Conservation (phyloP, 2,113 vertebrate species). For the Oncorhynchus gorbuscha region DNA sequence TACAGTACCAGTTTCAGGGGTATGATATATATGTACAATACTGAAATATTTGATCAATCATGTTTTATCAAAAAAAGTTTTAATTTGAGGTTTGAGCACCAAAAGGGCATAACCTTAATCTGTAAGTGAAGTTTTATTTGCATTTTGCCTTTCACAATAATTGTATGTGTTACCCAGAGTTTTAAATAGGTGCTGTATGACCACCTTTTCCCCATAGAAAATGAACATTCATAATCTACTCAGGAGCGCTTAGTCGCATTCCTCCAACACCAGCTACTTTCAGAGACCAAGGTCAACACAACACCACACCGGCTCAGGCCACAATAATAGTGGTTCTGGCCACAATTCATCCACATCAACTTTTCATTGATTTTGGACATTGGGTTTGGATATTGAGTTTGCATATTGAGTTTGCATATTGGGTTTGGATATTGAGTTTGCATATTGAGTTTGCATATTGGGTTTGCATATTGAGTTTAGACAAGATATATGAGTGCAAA, state of each 20-base stretch:
- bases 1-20: too few species aligned
- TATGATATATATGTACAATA: too few species aligned
- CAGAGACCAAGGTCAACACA: slow-evolving; percentile 15
- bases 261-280: slow-evolving; percentile 25
- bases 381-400: too few species aligned
- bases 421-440: too few species aligned
- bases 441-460: too few species aligned
- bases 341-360: slow-evolving; percentile 15
- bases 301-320: neutral
- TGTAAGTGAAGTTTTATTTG: neutral
- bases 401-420: too few species aligned
- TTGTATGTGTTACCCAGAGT: neutral
- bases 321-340: neutral
- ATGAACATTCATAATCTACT: slow-evolving; percentile 46
- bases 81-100: neutral
- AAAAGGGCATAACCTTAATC: neutral
- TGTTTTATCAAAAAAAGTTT: too few species aligned
- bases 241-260: slow-evolving; percentile 51
- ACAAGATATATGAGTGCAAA: too few species aligned
- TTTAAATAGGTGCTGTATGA: neutral
- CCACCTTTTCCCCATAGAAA: slow-evolving; percentile 11
- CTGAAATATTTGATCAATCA: too few species aligned
- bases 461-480: too few species aligned
- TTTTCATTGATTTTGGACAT: neutral
- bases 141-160: neutral